Evolutionary conservation across 2,113 vertebrate genomes (phyloP).

Genomic region (Eonycteris spelaea): DNA sequence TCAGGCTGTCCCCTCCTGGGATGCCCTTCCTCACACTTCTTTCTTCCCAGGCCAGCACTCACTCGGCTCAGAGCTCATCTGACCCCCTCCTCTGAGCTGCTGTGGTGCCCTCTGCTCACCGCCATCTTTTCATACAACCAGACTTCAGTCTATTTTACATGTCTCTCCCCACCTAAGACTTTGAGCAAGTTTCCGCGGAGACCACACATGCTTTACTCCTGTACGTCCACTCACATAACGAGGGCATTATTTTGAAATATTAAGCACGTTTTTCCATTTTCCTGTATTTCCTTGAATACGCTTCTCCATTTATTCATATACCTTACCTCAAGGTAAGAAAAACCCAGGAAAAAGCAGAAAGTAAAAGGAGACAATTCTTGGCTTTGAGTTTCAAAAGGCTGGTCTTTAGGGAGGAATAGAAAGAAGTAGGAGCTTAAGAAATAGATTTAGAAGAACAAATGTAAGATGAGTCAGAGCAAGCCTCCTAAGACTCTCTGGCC

Average conservation of each 20-base stretch:
- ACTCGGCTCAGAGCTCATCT: neutral
- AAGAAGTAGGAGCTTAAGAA: neutral
- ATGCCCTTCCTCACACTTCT: neutral
- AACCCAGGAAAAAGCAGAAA: neutral
- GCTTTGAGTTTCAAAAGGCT: neutral
- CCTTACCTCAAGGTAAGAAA: neutral
- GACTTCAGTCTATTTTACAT: neutral
- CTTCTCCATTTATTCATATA: neutral
- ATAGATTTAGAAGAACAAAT: neutral
- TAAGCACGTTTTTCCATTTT: neutral
- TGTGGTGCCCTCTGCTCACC: neutral
- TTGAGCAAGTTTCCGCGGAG: neutral
- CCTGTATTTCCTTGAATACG: neutral
- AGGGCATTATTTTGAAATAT: neutral
- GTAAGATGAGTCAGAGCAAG: neutral
- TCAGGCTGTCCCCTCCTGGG: neutral
- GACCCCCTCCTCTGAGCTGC: neutral
- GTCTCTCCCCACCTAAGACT: too few relatives aligned
- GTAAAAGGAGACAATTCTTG: neutral
- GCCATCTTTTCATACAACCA: neutral
- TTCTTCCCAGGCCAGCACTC: neutral
- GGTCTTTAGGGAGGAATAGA: neutral
- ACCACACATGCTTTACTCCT: neutral
- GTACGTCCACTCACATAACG: rapidly evolving
- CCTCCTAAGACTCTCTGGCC: neutral